phyloP scores from a whole-genome alignment of 2,113 vertebrate genomes.

The Grantiella picta region DNA sequence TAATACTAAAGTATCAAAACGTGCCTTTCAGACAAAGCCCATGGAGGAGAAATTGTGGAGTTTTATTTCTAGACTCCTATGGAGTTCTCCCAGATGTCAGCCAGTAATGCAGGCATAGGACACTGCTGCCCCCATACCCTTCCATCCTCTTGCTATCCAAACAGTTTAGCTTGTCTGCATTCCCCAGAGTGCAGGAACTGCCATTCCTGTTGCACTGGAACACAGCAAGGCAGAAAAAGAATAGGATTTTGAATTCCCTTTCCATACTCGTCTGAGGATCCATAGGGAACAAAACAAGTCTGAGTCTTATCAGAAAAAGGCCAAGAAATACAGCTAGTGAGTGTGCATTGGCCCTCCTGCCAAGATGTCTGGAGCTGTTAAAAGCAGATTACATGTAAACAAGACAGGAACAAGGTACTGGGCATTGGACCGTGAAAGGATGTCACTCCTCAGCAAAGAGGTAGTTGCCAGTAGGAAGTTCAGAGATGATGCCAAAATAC shows the following conservation, averaged over 20 bases:
- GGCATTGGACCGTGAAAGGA: constrained; percentile 4
- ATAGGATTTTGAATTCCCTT: neutral
- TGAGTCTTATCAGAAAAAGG: neutral
- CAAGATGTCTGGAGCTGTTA: constrained; percentile 18
- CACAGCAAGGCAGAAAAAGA: neutral
- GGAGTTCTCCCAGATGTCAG: neutral
- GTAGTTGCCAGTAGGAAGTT: neutral
- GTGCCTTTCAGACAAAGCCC: neutral
- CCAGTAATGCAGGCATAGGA: neutral
- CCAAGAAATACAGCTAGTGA: neutral
- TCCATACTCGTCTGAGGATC: neutral
- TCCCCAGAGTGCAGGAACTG: neutral
- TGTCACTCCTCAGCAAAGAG: constrained; percentile 31
- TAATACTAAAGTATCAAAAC: neutral
- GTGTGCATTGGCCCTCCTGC: neutral
- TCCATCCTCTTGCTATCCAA: neutral
- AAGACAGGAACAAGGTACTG: constrained; percentile 31
- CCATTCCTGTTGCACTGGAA: neutral
- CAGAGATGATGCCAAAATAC: neutral
- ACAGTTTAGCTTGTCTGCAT: neutral
- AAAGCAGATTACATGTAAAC: constrained; percentile 26
- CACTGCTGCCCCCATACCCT: neutral
- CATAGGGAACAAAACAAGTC: neutral
- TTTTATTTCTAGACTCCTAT: neutral
- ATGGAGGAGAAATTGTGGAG: neutral